Percentiles rank a stretch among this genome's conserved stretches.
phyloP scores from a whole-genome alignment of 2,888 invertebrate genomes.

The Melitaea athalia region DNA sequence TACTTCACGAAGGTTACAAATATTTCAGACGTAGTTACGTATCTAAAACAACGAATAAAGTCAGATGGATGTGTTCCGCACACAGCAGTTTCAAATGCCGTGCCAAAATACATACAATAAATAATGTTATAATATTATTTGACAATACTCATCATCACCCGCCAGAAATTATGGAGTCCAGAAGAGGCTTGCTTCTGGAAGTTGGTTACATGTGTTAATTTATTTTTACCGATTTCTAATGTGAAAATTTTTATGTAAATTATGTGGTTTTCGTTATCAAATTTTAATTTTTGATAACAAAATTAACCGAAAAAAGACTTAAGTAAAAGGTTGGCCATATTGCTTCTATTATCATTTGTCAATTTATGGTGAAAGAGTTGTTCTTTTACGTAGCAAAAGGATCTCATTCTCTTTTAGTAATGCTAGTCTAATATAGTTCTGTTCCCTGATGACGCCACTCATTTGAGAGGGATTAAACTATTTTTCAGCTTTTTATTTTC shows the following conservation, averaged over 20 bases:
- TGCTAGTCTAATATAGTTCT: too few relatives aligned
- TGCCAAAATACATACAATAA: conserved; percentile 39
- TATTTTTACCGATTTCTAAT: background rate
- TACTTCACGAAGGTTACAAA: conserved; percentile 43
- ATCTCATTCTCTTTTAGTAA: too few relatives aligned
- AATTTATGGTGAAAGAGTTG: too few relatives aligned
- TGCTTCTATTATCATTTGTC: too few relatives aligned
- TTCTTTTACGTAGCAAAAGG: too few relatives aligned
- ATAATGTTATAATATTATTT: conserved; percentile 33
- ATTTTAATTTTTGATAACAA: too few relatives aligned
- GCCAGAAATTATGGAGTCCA: background rate
- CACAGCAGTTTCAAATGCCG: conserved; percentile 36
- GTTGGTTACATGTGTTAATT: background rate
- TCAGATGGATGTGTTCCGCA: conserved; percentile 44
- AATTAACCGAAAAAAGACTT: too few relatives aligned
- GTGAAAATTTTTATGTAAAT: background rate
- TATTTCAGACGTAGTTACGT: conserved; percentile 34
- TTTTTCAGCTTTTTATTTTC: too few relatives aligned
- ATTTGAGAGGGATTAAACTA: too few relatives aligned
- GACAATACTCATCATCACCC: conserved; percentile 29
- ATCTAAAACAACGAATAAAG: conserved; percentile 23
- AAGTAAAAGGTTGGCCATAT: too few relatives aligned
- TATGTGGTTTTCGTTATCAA: background rate
- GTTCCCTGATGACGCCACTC: too few relatives aligned
- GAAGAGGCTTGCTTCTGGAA: background rate